A percentile compares a stretch with the other conserved stretches of the same genome.
These are phyloP conservation scores for Ardeotis arabs DNA, from an alignment of 2,113 vertebrate genomes.

Conservation along the genomic window DNA sequence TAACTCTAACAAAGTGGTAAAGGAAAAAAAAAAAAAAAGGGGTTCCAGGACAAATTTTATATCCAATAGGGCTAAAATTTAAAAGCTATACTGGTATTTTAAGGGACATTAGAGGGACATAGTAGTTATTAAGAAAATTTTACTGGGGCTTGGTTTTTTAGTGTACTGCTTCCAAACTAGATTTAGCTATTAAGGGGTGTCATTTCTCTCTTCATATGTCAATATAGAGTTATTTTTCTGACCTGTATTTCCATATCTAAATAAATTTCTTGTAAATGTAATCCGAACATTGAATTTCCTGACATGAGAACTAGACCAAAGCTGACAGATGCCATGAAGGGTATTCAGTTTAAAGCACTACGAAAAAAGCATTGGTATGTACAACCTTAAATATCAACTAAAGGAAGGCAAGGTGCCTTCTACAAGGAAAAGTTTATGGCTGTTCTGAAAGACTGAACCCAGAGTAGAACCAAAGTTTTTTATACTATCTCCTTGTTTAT, in stretches of 20 bases:
- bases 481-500: neutral
- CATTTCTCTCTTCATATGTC: neutral
- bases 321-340: neutral
- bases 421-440: neutral
- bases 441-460: neutral
- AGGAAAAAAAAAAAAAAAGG: neutral
- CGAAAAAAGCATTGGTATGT: neutral
- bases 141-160: neutral
- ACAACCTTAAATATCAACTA: neutral
- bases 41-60: neutral
- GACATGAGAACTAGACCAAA: neutral
- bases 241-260: neutral
- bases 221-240: neutral
- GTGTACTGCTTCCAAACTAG: neutral
- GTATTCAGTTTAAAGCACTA: neutral
- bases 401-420: neutral
- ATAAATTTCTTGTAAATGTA: neutral
- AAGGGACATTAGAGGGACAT: neutral
- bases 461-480: neutral
- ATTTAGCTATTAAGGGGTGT: neutral
- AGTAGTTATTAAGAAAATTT: neutral
- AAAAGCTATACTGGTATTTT: neutral
- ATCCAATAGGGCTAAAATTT: neutral
- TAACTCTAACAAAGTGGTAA: neutral
- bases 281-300: neutral